Evolutionary conservation across 2,888 invertebrate species (phyloP).

Genomic region (Zygaena filipendulae): DNA sequence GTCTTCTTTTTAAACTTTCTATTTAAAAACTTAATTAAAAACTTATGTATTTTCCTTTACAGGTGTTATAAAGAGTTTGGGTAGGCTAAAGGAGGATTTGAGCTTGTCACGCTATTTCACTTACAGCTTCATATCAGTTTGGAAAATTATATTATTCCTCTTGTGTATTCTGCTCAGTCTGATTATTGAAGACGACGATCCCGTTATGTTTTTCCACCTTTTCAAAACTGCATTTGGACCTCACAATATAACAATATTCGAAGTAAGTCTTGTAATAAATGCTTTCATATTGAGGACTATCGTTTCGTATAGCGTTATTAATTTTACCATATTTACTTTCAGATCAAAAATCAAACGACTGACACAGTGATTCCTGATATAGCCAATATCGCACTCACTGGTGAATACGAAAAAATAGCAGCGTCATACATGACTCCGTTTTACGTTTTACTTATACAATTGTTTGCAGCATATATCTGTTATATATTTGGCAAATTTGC

Average conservation of each 20-base stretch:
- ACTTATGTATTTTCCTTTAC: slow-evolving; percentile 19
- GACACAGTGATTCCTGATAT: slow-evolving; percentile 77
- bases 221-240: slow-evolving; percentile 80
- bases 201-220: slow-evolving; percentile 80
- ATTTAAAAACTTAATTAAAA: slow-evolving; percentile 1
- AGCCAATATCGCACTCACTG: slow-evolving; percentile 78
- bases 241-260: slow-evolving; percentile 82
- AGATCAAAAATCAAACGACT: slow-evolving; percentile 71
- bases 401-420: slow-evolving; percentile 78
- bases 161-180: slow-evolving; percentile 78
- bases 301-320: too few relatives aligned
- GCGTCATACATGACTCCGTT: slow-evolving; percentile 78
- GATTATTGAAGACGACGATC: slow-evolving; percentile 80
- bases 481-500: slow-evolving; percentile 96
- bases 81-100: slow-evolving; percentile 82
- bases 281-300: too few relatives aligned
- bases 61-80: slow-evolving; percentile 79
- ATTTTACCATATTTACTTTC: too few relatives aligned
- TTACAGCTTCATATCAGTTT: slow-evolving; percentile 89
- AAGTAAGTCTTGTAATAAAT: slow-evolving; percentile 43
- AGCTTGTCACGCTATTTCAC: slow-evolving; percentile 86
- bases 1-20: neutral
- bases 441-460: slow-evolving; percentile 83
- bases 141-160: slow-evolving; percentile 89
- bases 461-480: slow-evolving; percentile 85